Conservation (phyloP, 2,888 invertebrate genomes). For the Heterodera filipjevi region DNA sequence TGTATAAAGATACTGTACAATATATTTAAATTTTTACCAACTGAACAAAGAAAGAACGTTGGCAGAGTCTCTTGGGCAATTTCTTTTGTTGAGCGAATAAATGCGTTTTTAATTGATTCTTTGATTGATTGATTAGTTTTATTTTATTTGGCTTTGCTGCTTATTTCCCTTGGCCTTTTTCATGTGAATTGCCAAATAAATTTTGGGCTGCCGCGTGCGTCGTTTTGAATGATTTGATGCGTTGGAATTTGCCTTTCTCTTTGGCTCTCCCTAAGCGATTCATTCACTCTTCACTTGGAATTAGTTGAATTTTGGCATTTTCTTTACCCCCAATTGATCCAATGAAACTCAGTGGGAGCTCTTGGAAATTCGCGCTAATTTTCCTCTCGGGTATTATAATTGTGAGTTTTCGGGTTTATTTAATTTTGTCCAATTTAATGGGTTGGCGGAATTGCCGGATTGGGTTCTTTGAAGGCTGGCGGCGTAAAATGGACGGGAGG, state of each 20-base stretch:
- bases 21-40: no score
- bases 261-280: background rate
- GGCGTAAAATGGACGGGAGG: no score
- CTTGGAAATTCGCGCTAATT: constrained; percentile 26
- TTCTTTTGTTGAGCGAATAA: no score
- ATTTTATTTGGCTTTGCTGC: background rate
- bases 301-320: background rate
- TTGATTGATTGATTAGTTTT: background rate
- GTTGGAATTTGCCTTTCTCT: background rate
- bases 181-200: no score
- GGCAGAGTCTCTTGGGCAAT: no score
- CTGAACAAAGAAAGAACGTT: no score
- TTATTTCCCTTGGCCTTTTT: background rate
- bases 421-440: no score
- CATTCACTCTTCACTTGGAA: background rate
- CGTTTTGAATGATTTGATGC: background rate
- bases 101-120: background rate
- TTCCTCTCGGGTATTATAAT: constrained; percentile 24
- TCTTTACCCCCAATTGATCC: no score
- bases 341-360: constrained; percentile 26
- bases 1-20: no score
- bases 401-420: constrained; percentile 8
- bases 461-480: no score
- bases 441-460: no score
- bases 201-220: no score